These are phyloP conservation scores for Acrocyrtus sp. DNA, from an alignment of 2,888 invertebrate species.

Conservation along the genomic window DNA sequence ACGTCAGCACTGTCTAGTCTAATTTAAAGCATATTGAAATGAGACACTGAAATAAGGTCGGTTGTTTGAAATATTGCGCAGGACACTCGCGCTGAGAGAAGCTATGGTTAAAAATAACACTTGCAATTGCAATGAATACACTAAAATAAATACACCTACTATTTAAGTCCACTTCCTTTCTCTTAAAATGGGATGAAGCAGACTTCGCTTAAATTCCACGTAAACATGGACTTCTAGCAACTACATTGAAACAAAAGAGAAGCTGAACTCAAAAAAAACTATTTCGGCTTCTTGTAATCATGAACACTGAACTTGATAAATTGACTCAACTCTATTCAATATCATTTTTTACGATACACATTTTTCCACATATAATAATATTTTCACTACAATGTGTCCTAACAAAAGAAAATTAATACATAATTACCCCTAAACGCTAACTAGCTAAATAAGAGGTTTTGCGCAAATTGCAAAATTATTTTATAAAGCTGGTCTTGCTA, in stretches of 20 bases:
- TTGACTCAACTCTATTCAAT: not conserved
- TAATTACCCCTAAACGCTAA: too few species aligned
- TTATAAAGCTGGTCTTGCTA: too few species aligned
- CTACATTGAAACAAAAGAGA: too few species aligned
- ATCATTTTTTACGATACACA: too few species aligned
- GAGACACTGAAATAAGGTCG: slow-evolving; percentile 55
- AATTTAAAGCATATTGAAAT: slow-evolving; percentile 11
- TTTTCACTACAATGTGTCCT: too few species aligned
- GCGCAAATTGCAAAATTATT: too few species aligned
- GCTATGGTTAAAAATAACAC: not conserved
- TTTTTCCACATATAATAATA: too few species aligned
- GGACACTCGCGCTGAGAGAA: slow-evolving; percentile 32
- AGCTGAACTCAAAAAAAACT: not conserved
- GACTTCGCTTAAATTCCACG: not conserved
- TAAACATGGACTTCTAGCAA: too few species aligned
- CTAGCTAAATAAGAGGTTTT: too few species aligned
- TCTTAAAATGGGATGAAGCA: too few species aligned
- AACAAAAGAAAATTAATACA: too few species aligned
- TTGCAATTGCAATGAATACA: not conserved
- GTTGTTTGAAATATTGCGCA: slow-evolving; percentile 40
- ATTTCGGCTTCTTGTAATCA: not conserved
- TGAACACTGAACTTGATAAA: not conserved
- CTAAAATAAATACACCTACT: not conserved
- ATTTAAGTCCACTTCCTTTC: not conserved
- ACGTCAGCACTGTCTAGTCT: not conserved